phyloP scores from a whole-genome alignment of 2,888 invertebrate genomes.

The Frankliniella fusca region DNA sequence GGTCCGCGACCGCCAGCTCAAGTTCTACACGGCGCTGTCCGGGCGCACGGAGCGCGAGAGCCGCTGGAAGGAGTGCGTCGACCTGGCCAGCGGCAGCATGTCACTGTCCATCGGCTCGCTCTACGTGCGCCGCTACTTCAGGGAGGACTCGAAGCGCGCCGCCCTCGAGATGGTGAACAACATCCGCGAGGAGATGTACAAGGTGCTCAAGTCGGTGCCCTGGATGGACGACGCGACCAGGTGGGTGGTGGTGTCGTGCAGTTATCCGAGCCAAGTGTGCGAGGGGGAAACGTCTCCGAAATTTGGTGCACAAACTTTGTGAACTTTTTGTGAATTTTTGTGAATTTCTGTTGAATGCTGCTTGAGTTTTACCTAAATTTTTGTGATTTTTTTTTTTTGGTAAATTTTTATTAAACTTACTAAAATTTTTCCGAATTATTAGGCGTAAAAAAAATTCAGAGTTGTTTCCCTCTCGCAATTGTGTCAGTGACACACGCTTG shows the following conservation, averaged over 20 bases:
- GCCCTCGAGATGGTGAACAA: slow-evolving; percentile 84
- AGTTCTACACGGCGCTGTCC: slow-evolving; percentile 74
- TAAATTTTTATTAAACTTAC: too few species aligned
- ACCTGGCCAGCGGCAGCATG: slow-evolving; percentile 64
- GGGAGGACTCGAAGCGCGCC: slow-evolving; percentile 74
- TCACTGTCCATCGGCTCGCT: slow-evolving; percentile 62
- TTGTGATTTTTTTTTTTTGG: too few species aligned
- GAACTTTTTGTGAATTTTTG: too few species aligned
- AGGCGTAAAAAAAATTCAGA: too few species aligned
- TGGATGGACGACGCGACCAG: slow-evolving; percentile 91
- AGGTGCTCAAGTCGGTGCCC: slow-evolving; percentile 71
- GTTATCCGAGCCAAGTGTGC: too few species aligned
- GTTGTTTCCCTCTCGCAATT: too few species aligned
- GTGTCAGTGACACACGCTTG: slow-evolving; percentile 25
- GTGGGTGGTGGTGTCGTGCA: too few species aligned
- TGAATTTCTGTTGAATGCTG: too few species aligned
- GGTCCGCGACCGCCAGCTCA: slow-evolving; percentile 70
- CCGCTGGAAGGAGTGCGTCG: slow-evolving; percentile 88
- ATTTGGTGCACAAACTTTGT: neutral
- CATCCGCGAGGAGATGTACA: slow-evolving; percentile 75
- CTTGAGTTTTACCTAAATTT: too few species aligned
- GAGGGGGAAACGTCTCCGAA: too few species aligned
- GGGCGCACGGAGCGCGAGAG: slow-evolving; percentile 81
- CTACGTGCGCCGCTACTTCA: slow-evolving; percentile 83
- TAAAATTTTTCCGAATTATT: too few species aligned